Percentiles rank a stretch among this genome's conserved stretches.
Evolutionary conservation across 2,113 vertebrate genomes (phyloP).

Genomic region (Lonchura striata): DNA sequence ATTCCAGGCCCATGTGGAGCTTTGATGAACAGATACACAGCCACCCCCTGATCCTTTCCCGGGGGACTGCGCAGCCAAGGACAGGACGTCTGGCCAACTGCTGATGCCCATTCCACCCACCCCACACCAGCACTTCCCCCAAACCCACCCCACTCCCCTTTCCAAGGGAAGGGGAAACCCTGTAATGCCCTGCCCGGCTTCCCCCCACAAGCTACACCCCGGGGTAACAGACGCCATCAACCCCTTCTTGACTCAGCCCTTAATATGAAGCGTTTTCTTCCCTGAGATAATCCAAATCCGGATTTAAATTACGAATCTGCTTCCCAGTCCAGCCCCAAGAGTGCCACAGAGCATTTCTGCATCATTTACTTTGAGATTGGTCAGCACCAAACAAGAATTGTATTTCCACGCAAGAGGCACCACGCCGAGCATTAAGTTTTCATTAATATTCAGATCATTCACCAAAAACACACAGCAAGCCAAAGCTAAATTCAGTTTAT

Average conservation of each 20-base stretch:
- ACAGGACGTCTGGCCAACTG: rapidly evolving
- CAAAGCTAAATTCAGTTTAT: background rate
- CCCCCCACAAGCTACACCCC: background rate
- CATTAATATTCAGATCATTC: rapidly evolving
- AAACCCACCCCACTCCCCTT: too few species aligned
- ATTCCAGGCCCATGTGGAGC: rapidly evolving
- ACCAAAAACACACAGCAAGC: background rate
- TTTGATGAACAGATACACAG: rapidly evolving
- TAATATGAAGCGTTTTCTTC: rapidly evolving
- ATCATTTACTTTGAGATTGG: rapidly evolving
- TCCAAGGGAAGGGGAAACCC: rapidly evolving
- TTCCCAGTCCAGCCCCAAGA: rapidly evolving
- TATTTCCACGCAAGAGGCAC: background rate
- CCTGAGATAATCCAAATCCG: rapidly evolving
- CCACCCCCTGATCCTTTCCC: rapidly evolving
- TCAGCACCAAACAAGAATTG: background rate
- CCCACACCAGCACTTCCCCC: too few species aligned
- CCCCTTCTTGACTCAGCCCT: rapidly evolving
- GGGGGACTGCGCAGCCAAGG: rapidly evolving
- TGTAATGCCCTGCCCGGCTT: rapidly evolving
- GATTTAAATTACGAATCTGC: rapidly evolving
- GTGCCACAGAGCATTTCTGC: rapidly evolving
- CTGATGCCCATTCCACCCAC: rapidly evolving
- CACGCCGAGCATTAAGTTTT: rapidly evolving
- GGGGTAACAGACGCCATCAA: rapidly evolving